phyloP scores from a whole-genome alignment of 1,140 invertebrate species.

The Thaumatotibia leucotreta region DNA sequence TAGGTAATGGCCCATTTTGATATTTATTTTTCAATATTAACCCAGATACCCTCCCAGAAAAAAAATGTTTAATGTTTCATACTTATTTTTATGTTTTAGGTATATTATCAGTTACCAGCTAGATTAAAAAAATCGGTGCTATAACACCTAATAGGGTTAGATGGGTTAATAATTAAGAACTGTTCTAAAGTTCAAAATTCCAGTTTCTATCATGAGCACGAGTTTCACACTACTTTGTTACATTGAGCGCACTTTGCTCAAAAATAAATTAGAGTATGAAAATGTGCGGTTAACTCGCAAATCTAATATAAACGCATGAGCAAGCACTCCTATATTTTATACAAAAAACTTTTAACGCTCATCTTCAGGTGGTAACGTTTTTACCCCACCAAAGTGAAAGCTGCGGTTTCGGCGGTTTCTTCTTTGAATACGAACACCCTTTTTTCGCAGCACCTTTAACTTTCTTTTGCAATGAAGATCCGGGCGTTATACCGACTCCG shows the following conservation, averaged over 20 bases:
- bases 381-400: conserved; percentile 21
- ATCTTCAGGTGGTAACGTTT: conserved; percentile 19
- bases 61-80: too few relatives aligned
- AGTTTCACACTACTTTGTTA: background rate
- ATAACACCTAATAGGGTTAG: too few relatives aligned
- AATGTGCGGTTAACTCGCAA: background rate
- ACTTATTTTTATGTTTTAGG: too few relatives aligned
- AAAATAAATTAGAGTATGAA: background rate
- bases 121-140: too few relatives aligned
- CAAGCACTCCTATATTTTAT: conserved; percentile 2
- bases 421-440: conserved; percentile 24
- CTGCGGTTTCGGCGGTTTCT: conserved; percentile 3
- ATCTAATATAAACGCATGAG: conserved; percentile 7
- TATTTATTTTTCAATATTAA: too few relatives aligned
- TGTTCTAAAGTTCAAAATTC: background rate
- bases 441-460: conserved; percentile 20
- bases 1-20: too few relatives aligned
- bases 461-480: conserved; percentile 21
- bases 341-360: conserved; percentile 9
- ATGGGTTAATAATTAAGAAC: background rate
- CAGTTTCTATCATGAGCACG: background rate
- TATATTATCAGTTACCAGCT: too few relatives aligned
- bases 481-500: conserved; percentile 11
- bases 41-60: too few relatives aligned
- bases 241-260: background rate